Conservation (phyloP, 2,113 vertebrate species). For the Corvus hawaiiensis region DNA sequence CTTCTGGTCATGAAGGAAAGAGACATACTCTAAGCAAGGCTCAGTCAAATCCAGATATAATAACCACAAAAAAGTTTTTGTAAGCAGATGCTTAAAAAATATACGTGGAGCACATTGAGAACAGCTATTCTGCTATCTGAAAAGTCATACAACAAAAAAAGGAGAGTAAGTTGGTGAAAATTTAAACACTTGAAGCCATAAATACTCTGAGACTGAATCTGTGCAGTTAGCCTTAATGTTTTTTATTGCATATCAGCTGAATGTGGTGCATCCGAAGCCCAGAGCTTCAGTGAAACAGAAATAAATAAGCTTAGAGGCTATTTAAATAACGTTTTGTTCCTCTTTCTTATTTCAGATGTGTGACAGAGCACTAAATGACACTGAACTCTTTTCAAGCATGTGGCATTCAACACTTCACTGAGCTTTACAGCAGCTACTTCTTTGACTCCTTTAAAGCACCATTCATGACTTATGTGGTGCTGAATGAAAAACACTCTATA, state of each 20-base stretch:
- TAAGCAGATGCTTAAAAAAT: not conserved
- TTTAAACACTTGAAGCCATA: not conserved
- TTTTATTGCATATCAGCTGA: not conserved
- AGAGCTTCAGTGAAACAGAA: not conserved
- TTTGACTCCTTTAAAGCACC: not conserved
- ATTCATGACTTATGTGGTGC: not conserved
- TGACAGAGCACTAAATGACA: not conserved
- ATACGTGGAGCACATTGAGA: not conserved
- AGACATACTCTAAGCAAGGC: not conserved
- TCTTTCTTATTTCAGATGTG: not conserved
- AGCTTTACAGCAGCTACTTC: not conserved
- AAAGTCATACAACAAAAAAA: not conserved
- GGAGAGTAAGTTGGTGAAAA: not conserved
- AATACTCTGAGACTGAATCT: not conserved
- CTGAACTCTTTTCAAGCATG: not conserved
- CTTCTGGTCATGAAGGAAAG: not conserved
- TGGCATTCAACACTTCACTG: not conserved
- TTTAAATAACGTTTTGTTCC: not conserved
- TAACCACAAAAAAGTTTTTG: not conserved
- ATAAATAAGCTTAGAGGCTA: not conserved
- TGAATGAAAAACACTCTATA: not conserved
- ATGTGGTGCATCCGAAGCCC: not conserved
- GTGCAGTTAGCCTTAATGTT: not conserved
- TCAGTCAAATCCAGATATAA: not conserved
- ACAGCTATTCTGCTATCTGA: not conserved